Conservation (phyloP, 2,113 vertebrate genomes). For the Chauna torquata region DNA sequence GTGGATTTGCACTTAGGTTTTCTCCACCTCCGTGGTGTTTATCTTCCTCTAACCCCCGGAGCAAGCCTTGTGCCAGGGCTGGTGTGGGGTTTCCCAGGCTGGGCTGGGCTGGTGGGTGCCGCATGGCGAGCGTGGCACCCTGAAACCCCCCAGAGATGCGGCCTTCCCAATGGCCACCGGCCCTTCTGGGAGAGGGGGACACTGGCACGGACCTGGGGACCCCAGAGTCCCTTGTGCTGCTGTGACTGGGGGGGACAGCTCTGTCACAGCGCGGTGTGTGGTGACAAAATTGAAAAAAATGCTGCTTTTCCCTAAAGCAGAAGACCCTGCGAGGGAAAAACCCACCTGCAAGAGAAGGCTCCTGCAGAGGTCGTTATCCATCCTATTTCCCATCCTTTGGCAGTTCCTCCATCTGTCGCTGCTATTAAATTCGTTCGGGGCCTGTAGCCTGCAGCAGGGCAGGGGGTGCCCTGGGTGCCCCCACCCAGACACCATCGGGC, state of each 20-base stretch:
- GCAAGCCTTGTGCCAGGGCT: accelerated
- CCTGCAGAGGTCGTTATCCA: neutral
- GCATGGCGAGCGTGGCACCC: accelerated
- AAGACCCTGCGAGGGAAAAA: neutral
- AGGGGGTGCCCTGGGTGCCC: neutral
- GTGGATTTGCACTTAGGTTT: neutral
- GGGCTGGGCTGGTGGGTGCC: neutral
- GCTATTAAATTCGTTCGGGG: accelerated
- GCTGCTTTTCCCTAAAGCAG: neutral
- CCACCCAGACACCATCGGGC: neutral
- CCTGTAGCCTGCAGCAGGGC: neutral
- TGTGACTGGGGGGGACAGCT: accelerated
- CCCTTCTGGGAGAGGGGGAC: neutral
- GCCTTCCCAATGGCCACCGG: neutral
- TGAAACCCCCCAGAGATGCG: accelerated
- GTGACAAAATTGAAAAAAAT: neutral
- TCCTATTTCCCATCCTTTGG: accelerated
- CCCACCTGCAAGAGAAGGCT: neutral
- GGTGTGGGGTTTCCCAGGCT: neutral
- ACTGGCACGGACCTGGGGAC: neutral
- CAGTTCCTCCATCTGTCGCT: neutral
- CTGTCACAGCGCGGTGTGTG: neutral
- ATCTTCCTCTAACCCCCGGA: accelerated
- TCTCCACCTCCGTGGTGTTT: accelerated
- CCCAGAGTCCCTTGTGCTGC: neutral